Evolutionary conservation across 1,140 invertebrate species (phyloP).

Genomic region (Pseudachorutes palmiensis): DNA sequence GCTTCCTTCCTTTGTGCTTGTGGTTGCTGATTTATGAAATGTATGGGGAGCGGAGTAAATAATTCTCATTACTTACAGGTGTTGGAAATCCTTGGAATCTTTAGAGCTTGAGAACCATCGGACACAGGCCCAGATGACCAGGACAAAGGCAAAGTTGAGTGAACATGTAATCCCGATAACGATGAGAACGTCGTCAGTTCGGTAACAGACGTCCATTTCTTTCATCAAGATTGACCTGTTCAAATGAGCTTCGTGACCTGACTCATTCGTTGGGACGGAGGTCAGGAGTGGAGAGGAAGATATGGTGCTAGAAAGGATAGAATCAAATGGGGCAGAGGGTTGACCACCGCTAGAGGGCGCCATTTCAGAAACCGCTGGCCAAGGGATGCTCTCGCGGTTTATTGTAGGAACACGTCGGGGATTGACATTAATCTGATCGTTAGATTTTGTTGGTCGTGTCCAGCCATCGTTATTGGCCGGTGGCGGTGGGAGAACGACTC

Average conservation of each 20-base stretch:
- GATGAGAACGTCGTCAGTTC: conserved; percentile 36
- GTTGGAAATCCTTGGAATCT: conserved; percentile 34
- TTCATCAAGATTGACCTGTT: conserved; percentile 23
- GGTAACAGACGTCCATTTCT: conserved; percentile 29
- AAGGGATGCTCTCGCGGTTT: neutral
- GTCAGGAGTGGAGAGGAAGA: neutral
- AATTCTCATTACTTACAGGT: conserved; percentile 36
- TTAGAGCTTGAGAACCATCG: conserved; percentile 31
- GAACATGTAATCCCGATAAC: conserved; percentile 37
- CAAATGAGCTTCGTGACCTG: neutral
- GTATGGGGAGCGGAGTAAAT: no score
- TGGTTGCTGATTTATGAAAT: no score
- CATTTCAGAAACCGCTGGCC: neutral
- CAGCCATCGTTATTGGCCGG: neutral
- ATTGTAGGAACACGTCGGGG: no score
- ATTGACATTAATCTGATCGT: neutral
- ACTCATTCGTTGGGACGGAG: neutral
- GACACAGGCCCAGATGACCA: conserved; percentile 32
- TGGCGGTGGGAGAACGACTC: neutral
- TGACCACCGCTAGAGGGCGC: neutral
- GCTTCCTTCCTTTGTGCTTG: no score
- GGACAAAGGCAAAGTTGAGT: conserved; percentile 36
- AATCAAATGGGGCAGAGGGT: neutral
- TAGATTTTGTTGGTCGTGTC: neutral
- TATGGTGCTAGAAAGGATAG: no score